Conservation (phyloP, 2,888 invertebrate genomes). For the Cylloceria caligata region DNA sequence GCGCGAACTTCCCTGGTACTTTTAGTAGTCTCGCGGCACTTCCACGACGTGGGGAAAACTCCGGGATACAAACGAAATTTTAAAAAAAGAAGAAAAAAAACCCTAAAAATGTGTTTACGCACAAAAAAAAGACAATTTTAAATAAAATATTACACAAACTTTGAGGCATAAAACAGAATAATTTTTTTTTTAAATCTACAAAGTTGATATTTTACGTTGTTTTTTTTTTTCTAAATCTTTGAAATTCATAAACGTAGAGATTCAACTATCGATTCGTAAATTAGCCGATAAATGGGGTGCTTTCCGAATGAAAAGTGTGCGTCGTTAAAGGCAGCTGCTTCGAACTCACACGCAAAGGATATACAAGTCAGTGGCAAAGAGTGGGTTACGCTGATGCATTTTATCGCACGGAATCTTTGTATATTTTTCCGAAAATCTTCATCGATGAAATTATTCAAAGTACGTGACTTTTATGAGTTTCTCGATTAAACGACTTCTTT, state of each 20-base stretch:
- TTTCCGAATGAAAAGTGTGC: constrained; percentile 25
- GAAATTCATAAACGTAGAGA: neutral
- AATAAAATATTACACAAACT: neutral
- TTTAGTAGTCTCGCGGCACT: constrained; percentile 41
- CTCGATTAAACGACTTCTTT: neutral
- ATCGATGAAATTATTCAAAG: constrained; percentile 58
- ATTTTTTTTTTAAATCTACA: neutral
- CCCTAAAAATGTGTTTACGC: constrained; percentile 16
- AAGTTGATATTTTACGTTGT: neutral
- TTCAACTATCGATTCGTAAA: constrained; percentile 16
- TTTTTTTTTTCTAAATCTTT: neutral
- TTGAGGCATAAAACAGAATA: neutral
- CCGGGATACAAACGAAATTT: neutral
- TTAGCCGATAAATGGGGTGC: constrained; percentile 38
- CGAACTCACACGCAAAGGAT: constrained; percentile 3
- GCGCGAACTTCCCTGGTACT: constrained; percentile 27
- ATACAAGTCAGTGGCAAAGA: constrained; percentile 1
- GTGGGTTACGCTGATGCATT: constrained; percentile 8
- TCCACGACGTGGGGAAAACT: constrained; percentile 22
- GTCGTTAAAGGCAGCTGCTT: constrained; percentile 21
- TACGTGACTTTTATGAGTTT: constrained; percentile 36
- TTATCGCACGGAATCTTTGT: constrained; percentile 28
- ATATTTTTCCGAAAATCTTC: constrained; percentile 59
- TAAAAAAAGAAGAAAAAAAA: neutral
- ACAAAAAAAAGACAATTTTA: neutral